Percentiles rank a stretch among this genome's conserved stretches.
These are phyloP conservation scores for Miltochrista miniata DNA, from an alignment of 2,888 invertebrate species.

Conservation along the genomic window DNA sequence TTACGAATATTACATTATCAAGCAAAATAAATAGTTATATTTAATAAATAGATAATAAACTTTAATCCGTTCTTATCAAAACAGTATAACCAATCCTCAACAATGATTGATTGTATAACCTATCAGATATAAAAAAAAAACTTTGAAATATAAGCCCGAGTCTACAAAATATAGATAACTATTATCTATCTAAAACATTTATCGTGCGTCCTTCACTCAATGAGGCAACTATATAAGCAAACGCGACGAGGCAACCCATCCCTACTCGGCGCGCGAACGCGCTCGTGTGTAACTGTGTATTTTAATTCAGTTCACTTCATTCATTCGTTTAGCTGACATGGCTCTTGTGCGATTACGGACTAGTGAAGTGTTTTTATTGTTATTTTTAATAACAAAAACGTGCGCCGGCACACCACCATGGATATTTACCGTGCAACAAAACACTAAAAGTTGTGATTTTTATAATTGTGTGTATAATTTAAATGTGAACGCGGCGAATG, in stretches of 20 bases:
- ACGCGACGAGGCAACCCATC: conserved; percentile 31
- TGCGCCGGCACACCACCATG: conserved; percentile 66
- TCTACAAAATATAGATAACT: conserved; percentile 32
- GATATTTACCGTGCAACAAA: conserved; percentile 68
- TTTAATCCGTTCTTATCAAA: not conserved
- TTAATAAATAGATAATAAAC: not conserved
- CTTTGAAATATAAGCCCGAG: conserved; percentile 24
- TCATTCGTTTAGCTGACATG: conserved; percentile 52
- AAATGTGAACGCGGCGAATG: conserved; percentile 54
- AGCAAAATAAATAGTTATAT: not conserved
- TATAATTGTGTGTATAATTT: conserved; percentile 64
- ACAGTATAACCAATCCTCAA: conserved; percentile 18
- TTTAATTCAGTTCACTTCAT: conserved; percentile 31
- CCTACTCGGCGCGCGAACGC: conserved; percentile 32
- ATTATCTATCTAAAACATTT: conserved; percentile 30
- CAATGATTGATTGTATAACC: conserved; percentile 29
- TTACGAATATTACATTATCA: no score
- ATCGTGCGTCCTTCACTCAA: conserved; percentile 33
- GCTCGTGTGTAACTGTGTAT: conserved; percentile 4
- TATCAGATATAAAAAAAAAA: conserved; percentile 30
- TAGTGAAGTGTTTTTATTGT: conserved; percentile 71
- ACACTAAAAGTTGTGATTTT: conserved; percentile 52
- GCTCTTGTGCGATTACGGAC: conserved; percentile 68
- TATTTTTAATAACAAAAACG: conserved; percentile 70
- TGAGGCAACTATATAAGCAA: conserved; percentile 35